A percentile compares a stretch with the other conserved stretches of the same genome.
Evolutionary conservation across 2,797 vertebrate species (phyloP).

Genomic region (Potorous gilbertii): DNA sequence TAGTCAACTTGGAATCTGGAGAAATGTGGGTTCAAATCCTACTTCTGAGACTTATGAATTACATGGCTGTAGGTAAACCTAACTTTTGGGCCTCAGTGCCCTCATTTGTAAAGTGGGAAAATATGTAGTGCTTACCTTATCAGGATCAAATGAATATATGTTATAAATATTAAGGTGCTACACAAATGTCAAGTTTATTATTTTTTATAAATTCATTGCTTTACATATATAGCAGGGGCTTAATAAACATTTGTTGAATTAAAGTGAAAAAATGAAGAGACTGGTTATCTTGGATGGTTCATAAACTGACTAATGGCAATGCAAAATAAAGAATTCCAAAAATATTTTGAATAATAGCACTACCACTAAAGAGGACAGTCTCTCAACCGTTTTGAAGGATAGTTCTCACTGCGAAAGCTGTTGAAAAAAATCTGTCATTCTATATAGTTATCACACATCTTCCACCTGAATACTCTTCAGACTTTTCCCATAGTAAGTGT

Average conservation of each 20-base stretch:
- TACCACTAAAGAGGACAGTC: background rate
- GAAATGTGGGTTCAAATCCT: background rate
- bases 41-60: background rate
- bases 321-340: background rate
- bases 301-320: background rate
- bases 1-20: background rate
- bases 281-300: background rate
- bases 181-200: background rate
- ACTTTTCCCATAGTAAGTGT: background rate
- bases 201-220: background rate
- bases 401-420: background rate
- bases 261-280: background rate
- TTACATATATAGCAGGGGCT: background rate
- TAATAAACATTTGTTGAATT: background rate
- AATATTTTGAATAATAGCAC: background rate
- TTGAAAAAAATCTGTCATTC: background rate
- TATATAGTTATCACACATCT: background rate
- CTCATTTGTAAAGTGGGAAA: background rate
- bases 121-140: background rate
- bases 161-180: background rate
- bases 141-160: background rate
- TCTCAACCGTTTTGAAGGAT: background rate
- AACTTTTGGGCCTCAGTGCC: background rate
- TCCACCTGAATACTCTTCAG: background rate
- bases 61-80: background rate